Evolutionary conservation across 2,888 invertebrate genomes (phyloP).

Genomic region (Andricus curvator): DNA sequence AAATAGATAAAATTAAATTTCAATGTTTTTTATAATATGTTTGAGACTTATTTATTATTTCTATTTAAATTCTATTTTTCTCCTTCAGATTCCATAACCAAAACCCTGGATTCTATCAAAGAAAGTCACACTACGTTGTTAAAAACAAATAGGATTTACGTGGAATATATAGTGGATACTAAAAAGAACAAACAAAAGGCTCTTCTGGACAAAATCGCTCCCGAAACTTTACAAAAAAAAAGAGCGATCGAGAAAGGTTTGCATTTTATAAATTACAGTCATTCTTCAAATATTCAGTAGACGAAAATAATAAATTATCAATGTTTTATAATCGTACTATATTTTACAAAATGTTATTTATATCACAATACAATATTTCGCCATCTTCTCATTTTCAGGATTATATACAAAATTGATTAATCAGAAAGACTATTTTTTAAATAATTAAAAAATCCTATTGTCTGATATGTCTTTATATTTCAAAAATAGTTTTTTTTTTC

Average conservation of each 20-base stretch:
- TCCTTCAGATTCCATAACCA: conserved; percentile 78
- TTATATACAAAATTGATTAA: neutral
- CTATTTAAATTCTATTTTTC: neutral
- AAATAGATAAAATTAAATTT: too few relatives aligned
- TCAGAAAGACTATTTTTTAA: neutral
- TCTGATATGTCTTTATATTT: neutral
- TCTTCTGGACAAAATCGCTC: neutral
- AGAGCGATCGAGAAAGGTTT: neutral
- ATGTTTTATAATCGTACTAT: neutral
- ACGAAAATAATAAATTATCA: neutral
- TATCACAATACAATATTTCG: conserved; percentile 8
- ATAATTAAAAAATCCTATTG: neutral
- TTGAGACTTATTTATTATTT: neutral
- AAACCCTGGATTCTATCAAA: conserved; percentile 76
- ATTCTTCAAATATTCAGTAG: neutral
- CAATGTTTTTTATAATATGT: neutral
- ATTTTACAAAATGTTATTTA: neutral
- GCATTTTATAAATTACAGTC: neutral
- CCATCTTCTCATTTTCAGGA: neutral
- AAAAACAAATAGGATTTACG: conserved; percentile 79
- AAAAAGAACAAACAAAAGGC: conserved; percentile 63
- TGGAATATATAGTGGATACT: conserved; percentile 78
- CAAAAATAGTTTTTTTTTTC: neutral
- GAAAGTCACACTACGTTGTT: conserved; percentile 77
- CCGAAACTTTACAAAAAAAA: neutral